Percentiles rank a stretch among this genome's conserved stretches.
These are phyloP conservation scores for Mayetiola destructor DNA, from an alignment of 2,888 invertebrate genomes.

Conservation along the genomic window DNA sequence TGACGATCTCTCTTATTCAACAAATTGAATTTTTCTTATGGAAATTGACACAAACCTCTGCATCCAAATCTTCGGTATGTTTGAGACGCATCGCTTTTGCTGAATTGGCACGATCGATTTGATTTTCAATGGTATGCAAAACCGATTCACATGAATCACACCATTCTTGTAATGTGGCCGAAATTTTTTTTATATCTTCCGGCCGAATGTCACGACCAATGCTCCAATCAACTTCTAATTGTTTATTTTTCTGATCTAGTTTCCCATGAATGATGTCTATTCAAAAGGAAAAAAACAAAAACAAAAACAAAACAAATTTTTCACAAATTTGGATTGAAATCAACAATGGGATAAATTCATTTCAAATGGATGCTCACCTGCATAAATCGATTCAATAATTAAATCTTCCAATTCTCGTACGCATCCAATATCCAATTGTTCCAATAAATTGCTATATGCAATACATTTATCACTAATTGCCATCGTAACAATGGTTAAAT, in stretches of 20 bases:
- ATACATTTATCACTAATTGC: constrained; percentile 87
- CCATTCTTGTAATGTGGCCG: constrained; percentile 73
- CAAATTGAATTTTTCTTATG: not conserved
- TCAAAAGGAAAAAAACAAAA: constrained; percentile 21
- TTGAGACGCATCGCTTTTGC: constrained; percentile 68
- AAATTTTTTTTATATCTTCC: constrained; percentile 67
- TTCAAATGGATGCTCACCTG: constrained; percentile 41
- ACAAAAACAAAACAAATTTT: constrained; percentile 7
- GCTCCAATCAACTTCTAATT: constrained; percentile 86
- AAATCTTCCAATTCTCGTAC: constrained; percentile 89
- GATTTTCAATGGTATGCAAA: constrained; percentile 73
- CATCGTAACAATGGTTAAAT: constrained; percentile 83
- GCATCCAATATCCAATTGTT: constrained; percentile 80
- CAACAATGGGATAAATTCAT: not conserved
- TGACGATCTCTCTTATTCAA: not conserved
- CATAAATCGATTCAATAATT: constrained; percentile 96
- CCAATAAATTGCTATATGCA: constrained; percentile 69
- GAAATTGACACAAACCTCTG: constrained; percentile 46
- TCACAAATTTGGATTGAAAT: not conserved
- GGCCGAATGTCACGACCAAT: constrained; percentile 82
- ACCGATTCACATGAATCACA: constrained; percentile 81
- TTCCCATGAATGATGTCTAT: constrained; percentile 88
- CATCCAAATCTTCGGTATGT: constrained; percentile 69
- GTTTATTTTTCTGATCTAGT: constrained; percentile 86
- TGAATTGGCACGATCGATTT: constrained; percentile 72